Conservation (phyloP, 2,797 vertebrate species). For the Ambastaia sidthimunki region DNA sequence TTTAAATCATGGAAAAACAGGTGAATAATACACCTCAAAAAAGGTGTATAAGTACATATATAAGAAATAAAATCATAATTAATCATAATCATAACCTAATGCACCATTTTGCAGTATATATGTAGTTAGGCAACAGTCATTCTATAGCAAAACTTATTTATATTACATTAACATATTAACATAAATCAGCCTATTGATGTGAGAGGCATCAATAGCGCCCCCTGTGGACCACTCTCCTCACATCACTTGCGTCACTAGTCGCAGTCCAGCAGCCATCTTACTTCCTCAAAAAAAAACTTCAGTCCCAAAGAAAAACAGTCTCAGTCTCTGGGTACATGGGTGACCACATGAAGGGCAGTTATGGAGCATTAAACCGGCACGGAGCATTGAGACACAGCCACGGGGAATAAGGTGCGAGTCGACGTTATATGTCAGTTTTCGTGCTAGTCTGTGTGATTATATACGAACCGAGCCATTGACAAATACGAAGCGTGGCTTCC, state of each 20-base stretch:
- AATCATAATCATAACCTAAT: no score
- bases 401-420: conserved; percentile 32
- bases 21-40: no score
- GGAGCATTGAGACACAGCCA: not conserved
- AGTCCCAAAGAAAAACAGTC: conserved; percentile 58
- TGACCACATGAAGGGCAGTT: conserved; percentile 20
- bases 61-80: no score
- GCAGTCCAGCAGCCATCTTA: conserved; percentile 81
- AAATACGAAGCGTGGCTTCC: not conserved
- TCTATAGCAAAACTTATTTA: no score
- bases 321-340: conserved; percentile 2
- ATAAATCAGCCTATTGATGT: not conserved
- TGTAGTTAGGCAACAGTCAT: no score
- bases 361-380: conserved; percentile 34
- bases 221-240: conserved; percentile 22
- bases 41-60: no score
- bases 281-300: conserved; percentile 79
- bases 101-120: no score
- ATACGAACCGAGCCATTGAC: not conserved
- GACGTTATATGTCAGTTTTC: not conserved
- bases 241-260: conserved; percentile 75
- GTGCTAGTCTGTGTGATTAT: not conserved
- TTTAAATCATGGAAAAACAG: no score
- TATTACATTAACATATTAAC: no score
- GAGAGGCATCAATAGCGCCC: conserved; percentile 6